Evolutionary conservation across 2,888 invertebrate genomes (phyloP).

Genomic region (Abscondita cerata): DNA sequence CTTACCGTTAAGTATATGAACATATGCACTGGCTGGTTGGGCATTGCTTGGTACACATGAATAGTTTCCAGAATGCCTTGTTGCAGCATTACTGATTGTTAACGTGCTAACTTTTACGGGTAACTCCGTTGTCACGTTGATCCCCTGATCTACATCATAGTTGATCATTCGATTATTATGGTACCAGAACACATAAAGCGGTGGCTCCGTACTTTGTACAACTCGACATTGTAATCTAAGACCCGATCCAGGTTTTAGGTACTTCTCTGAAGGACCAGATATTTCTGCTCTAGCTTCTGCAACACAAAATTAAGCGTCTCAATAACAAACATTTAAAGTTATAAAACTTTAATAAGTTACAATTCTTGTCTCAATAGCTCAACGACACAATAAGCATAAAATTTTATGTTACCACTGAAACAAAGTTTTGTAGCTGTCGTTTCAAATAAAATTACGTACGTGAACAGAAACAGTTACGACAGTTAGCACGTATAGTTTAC

Average conservation of each 20-base stretch:
- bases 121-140: slow-evolving; percentile 85
- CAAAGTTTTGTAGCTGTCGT: no score
- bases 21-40: slow-evolving; percentile 84
- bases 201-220: slow-evolving; percentile 83
- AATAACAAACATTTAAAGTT: no score
- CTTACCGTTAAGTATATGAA: slow-evolving; percentile 89
- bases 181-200: slow-evolving; percentile 87
- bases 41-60: slow-evolving; percentile 91
- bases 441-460: no score
- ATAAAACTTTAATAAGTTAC: no score
- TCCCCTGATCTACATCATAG: slow-evolving; percentile 85
- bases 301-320: slow-evolving; percentile 48
- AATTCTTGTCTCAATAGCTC: no score
- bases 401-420: no score
- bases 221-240: slow-evolving; percentile 82
- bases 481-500: no score
- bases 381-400: no score
- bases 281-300: slow-evolving; percentile 88
- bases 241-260: slow-evolving; percentile 85
- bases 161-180: slow-evolving; percentile 92
- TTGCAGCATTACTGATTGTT: slow-evolving; percentile 64
- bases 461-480: no score
- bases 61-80: slow-evolving; percentile 85
- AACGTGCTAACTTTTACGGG: slow-evolving; percentile 74
- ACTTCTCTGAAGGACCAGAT: slow-evolving; percentile 84